Percentiles rank a stretch among this genome's conserved stretches.
Evolutionary conservation across 2,888 invertebrate genomes (phyloP).

Genomic region (Luperina testacea): DNA sequence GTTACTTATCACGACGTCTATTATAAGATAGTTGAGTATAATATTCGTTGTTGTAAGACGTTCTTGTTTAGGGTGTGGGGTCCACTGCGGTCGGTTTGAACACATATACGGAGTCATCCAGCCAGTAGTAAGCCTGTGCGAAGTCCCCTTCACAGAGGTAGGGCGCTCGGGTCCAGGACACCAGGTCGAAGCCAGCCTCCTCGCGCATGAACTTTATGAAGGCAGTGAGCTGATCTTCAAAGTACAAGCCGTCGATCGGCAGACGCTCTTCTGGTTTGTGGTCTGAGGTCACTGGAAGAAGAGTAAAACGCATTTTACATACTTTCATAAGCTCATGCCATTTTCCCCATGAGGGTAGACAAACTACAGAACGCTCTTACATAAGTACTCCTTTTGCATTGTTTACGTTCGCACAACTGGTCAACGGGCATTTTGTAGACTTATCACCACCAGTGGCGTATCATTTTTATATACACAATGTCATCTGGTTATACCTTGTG

Average conservation of each 20-base stretch:
- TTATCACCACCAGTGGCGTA: neutral
- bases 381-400: neutral
- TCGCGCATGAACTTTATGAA: slow-evolving; percentile 91
- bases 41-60: slow-evolving; percentile 40
- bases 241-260: slow-evolving; percentile 91
- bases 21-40: slow-evolving; percentile 37
- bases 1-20: slow-evolving; percentile 7
- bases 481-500: neutral
- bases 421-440: neutral
- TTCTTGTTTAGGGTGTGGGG: slow-evolving; percentile 43
- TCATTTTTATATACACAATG: neutral
- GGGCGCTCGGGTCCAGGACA: slow-evolving; percentile 97
- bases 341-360: neutral
- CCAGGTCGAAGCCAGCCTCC: slow-evolving; percentile 94
- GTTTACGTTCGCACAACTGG: neutral
- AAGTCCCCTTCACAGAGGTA: slow-evolving; percentile 99
- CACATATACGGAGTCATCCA: slow-evolving; percentile 97
- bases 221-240: slow-evolving; percentile 95
- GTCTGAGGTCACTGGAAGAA: slow-evolving; percentile 90
- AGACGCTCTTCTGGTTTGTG: slow-evolving; percentile 93
- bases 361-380: neutral
- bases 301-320: neutral
- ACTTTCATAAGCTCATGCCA: neutral
- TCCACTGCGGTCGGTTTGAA: slow-evolving; percentile 84
- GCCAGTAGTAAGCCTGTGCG: slow-evolving; percentile 96